Evolutionary conservation across 2,797 vertebrate genomes (phyloP).

Genomic region (Acestrorhynchus altus): DNA sequence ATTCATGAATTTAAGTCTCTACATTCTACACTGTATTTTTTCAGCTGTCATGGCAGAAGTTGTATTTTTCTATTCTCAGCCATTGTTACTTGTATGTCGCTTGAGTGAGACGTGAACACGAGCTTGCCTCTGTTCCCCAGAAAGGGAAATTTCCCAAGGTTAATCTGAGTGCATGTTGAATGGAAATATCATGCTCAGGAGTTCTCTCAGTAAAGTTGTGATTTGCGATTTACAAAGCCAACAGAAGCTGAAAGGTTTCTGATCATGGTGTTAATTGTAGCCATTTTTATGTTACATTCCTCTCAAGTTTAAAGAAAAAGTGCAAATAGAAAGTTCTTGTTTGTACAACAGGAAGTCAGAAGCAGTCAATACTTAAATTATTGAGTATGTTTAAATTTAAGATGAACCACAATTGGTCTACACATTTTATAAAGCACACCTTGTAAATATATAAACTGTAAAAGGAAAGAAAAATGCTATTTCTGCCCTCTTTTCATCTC

Average conservation of each 20-base stretch:
- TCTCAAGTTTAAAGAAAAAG: too few relatives aligned
- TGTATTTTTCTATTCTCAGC: conserved; percentile 26
- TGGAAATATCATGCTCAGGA: background rate
- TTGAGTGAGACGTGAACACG: conserved; percentile 19
- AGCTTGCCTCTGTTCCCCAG: conserved; percentile 21
- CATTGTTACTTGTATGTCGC: conserved; percentile 6
- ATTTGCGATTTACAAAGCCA: background rate
- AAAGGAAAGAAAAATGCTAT: conserved; percentile 1
- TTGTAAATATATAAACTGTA: background rate
- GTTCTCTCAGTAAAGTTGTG: conserved; percentile 2
- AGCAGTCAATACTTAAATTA: too few relatives aligned
- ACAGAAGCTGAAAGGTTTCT: background rate
- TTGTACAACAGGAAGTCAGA: background rate
- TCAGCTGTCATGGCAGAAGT: conserved; percentile 33
- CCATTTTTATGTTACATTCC: background rate
- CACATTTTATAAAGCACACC: background rate
- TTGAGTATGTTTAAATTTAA: too few relatives aligned
- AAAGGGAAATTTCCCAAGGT: background rate
- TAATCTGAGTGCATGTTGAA: background rate
- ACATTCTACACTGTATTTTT: conserved; percentile 31
- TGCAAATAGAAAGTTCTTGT: too few relatives aligned
- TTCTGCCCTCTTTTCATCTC: conserved; percentile 29
- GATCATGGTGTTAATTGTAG: background rate
- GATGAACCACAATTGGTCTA: background rate
- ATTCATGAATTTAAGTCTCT: background rate